Evolutionary conservation across 2,888 invertebrate genomes (phyloP).

Genomic region (Noctua pronuba): DNA sequence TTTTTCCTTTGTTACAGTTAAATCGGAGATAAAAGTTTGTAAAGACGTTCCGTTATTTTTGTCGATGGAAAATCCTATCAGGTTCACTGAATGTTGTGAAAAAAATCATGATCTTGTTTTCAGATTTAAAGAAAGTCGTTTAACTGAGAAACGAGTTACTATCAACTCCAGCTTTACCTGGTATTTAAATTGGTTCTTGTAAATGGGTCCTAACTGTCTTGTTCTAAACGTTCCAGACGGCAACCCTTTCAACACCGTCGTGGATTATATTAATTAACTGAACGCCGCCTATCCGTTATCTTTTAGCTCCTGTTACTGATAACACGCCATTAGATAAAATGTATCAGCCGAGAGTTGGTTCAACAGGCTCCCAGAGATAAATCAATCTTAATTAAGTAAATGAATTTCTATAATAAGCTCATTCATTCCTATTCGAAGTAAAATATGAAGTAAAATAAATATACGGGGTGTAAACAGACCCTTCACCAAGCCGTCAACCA

Average conservation of each 20-base stretch:
- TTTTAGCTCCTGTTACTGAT: constrained; percentile 45
- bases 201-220: constrained; percentile 3
- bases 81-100: too few species aligned
- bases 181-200: background rate
- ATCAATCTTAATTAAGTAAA: constrained; percentile 1
- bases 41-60: too few species aligned
- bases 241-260: background rate
- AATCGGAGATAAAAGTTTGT: too few species aligned
- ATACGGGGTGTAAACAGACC: too few species aligned
- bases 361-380: constrained; percentile 29
- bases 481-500: too few species aligned
- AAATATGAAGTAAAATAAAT: background rate
- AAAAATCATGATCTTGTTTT: too few species aligned
- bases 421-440: background rate
- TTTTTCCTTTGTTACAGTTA: too few species aligned
- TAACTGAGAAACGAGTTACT: background rate
- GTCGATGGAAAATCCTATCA: too few species aligned
- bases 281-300: constrained; percentile 39
- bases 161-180: background rate
- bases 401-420: background rate
- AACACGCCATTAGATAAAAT: constrained; percentile 40
- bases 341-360: constrained; percentile 7
- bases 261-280: constrained; percentile 34
- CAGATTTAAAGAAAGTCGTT: too few species aligned
- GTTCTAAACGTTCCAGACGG: background rate